phyloP scores from a whole-genome alignment of 1,140 invertebrate species.

The Magallana angulata region DNA sequence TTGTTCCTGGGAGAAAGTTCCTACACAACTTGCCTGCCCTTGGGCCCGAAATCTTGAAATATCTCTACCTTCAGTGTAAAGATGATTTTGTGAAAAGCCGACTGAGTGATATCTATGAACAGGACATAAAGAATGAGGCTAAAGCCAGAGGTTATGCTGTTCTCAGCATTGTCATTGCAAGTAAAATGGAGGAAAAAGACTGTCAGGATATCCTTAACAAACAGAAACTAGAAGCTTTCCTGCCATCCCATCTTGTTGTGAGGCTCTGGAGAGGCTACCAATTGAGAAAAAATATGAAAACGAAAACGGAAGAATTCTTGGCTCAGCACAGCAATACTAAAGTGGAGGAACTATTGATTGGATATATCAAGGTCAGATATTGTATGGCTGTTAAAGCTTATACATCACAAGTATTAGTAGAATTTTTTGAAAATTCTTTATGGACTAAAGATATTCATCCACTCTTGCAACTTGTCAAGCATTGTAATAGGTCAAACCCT shows the following conservation, averaged over 20 bases:
- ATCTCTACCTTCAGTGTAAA: slow-evolving; percentile 45
- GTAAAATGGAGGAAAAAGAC: slow-evolving; percentile 39
- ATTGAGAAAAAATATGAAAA: slow-evolving; percentile 14
- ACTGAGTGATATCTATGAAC: slow-evolving; percentile 33
- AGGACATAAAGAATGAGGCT: slow-evolving; percentile 4
- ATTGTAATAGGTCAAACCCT: too few relatives aligned
- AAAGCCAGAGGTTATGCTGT: slow-evolving; percentile 54
- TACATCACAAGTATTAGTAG: too few relatives aligned
- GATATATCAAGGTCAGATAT: slow-evolving; percentile 4
- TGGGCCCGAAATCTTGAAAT: slow-evolving; percentile 40
- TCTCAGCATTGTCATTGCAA: slow-evolving; percentile 43
- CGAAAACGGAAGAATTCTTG: not conserved
- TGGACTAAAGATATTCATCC: too few relatives aligned
- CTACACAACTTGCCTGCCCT: slow-evolving; percentile 11
- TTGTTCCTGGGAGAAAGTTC: slow-evolving; percentile 36
- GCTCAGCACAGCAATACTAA: not conserved
- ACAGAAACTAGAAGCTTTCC: slow-evolving; percentile 36
- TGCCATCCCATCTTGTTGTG: slow-evolving; percentile 6
- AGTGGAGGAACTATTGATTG: not conserved
- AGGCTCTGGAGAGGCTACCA: not conserved
- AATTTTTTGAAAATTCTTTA: too few relatives aligned
- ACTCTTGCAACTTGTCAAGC: too few relatives aligned
- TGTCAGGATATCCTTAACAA: not conserved
- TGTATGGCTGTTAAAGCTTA: too few relatives aligned
- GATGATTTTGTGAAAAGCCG: slow-evolving; percentile 48